These are phyloP conservation scores for cat (Felis catus) DNA, from an alignment of 2,113 vertebrate genomes.

Conservation along the genomic window F.catus_Fca126_mat1.0 CM031423.1:48866001-48866500, in stretches of 20 bases:
- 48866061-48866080: background rate
- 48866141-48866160: too few species aligned
- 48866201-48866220: background rate
- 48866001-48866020: rapidly evolving
- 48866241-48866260: background rate
- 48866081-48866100: background rate
- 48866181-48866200: background rate
- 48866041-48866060: background rate
- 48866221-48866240: background rate
- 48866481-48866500: background rate
- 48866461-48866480: background rate
- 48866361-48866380: background rate
- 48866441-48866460: constrained; percentile 37
- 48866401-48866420: background rate
- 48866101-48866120: background rate
- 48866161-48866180: background rate
- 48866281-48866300: background rate
- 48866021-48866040: background rate
- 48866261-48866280: background rate
- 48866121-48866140: background rate
- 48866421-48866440: background rate
- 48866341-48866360: constrained; percentile 3
- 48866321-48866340: background rate
- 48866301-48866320: background rate
- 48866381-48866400: background rate